Evolutionary conservation across 2,113 vertebrate species (phyloP).

Genomic region (Barnardius zonarius): DNA sequence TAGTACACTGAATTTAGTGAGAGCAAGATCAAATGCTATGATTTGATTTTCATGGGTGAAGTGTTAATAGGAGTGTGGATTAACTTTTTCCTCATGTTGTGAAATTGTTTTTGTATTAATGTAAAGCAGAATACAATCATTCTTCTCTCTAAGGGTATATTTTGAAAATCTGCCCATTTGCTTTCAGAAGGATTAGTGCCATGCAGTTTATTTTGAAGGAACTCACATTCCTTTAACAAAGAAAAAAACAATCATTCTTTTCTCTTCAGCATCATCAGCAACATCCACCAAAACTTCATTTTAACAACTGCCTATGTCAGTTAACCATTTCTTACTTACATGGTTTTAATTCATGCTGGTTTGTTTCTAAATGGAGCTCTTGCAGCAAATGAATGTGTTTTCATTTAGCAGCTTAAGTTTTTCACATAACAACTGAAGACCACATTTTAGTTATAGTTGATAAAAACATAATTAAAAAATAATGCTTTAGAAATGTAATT

Average conservation of each 20-base stretch:
- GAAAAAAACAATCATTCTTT: background rate
- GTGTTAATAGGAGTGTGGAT: background rate
- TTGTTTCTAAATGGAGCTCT: background rate
- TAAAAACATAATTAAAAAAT: background rate
- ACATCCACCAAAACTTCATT: background rate
- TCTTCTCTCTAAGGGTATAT: background rate
- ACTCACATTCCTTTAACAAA: background rate
- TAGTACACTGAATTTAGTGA: conserved; percentile 2
- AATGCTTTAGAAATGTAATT: background rate
- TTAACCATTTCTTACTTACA: background rate
- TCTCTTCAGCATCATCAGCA: background rate
- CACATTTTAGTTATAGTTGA: background rate
- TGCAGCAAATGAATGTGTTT: background rate
- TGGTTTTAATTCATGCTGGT: background rate
- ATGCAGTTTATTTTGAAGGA: background rate
- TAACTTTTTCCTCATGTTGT: background rate
- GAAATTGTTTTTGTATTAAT: background rate
- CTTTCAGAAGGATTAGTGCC: background rate
- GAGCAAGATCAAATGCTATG: conserved; percentile 9
- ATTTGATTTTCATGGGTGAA: conserved; percentile 17
- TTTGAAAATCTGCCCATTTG: background rate
- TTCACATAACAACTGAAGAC: background rate
- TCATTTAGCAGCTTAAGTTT: background rate
- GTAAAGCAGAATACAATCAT: background rate
- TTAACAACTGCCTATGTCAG: background rate